Base-by-base conservation (phyloP, 92 coral and sea anemone genomes). In the Palythoa grandiflora region DNA sequence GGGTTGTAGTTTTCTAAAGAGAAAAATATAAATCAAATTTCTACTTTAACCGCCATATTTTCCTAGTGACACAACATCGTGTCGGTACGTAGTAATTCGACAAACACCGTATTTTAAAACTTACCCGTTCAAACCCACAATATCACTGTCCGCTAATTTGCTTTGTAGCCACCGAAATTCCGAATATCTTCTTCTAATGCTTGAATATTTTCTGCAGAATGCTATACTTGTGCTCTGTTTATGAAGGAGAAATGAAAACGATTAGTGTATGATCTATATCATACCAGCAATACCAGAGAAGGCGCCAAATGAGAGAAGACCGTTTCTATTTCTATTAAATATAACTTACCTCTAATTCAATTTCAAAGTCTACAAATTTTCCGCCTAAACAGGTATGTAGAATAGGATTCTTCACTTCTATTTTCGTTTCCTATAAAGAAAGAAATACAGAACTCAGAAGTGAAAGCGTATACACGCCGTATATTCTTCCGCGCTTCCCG, bases 101-200 rank as follows among this genome's bases (percentile, higher is more conserved):
- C 5, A 44, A 44, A 44, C 50, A 44, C 50, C 50, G 6, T 44
- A 44, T 40, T 8, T 28, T 10, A 9, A n/a, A 13, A 89, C 78
- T 51, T 87, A 96, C 99, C 95, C 93, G 68, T 89, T 94, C 54
- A 96, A 92, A 36, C 99, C 99, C 80, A 91, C 88, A 35, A 96
- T 91, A 78, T 96, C 99, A 7, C 92, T 92, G 21, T 95, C 93
- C 12, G 89, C 83, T 17, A 96, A 92, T 86, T 92, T 94, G 28
- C 92, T 89, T 89, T 98, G 88, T 5, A 96, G 93, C 99, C 99
- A 96, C 21, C 91, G 80, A 77, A 95, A 96, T 55, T 96, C 99
- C 1, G 99, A 96, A 78, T 91, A 96, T 59, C 99, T 91, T 89
- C 99, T 87, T 78, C 99, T 92, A 19, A 95, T 90, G 72, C 92